Base-by-base conservation (phyloP, 2,113 vertebrate genomes). In the Caranx melampygus region DNA sequence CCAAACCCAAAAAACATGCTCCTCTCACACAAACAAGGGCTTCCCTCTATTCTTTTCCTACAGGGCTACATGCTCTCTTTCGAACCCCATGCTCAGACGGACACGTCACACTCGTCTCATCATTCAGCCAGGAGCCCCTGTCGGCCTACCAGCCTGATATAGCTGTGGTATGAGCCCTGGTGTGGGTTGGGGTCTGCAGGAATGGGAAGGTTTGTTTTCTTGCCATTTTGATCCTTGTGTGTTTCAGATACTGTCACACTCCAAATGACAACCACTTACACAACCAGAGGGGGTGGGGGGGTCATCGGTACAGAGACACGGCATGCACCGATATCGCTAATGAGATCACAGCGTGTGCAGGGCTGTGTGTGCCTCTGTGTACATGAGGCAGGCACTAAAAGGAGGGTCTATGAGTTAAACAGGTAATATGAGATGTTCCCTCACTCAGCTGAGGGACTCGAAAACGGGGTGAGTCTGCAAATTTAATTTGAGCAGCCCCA, bases 71-170 rank as follows among this genome's bases (percentile, higher is more conserved):
- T 54, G 51, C 45, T 37, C 10, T 42, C 34, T 79, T 81, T 88
- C 55, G 11, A 42, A 68, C 62, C 62, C 77, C 89, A 92, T 93
- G 93, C 89, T 89, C 90, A 93, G 91, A 93, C 93, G 20, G 61
- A 78, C 65, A 51, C 58, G 70, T 94, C 87, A 94, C 75, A 21
- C 47, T 60, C 1, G 11, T 74, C 72, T 82, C 55, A 63, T 59
- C 59, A 11, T 79, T 64, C 58, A 51, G 79, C 61, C 63, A 47
- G 34, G 40, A 80, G 42, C 58, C 78, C 62, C 60, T n/a, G 6
- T 16, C 26, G 4, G 65, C 40, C 70, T 54, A 64, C 57, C 60
- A 49, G 80, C 68, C 81, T 75, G 71, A 90, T 89, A 87, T 88
- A 89, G 87, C 86, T 35, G 33, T 67, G 72, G 80, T 52, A 58